Conservation (phyloP, 2,797 vertebrate species). For the Dermochelys coriacea region DNA sequence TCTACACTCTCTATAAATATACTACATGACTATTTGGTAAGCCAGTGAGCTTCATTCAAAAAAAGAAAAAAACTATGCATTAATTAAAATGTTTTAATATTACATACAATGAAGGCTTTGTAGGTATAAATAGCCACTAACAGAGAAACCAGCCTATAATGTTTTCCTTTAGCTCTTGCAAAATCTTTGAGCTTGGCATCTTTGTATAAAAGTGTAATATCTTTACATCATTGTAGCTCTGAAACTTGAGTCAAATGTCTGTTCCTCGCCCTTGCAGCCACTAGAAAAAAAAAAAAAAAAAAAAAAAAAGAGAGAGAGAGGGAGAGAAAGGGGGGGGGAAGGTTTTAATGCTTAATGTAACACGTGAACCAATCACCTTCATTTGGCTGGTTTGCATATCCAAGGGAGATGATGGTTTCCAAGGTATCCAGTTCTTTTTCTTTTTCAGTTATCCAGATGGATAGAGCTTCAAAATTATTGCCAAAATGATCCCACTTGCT, state of each 20-base stretch:
- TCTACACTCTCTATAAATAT: conserved; percentile 12
- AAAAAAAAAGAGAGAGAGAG: background rate
- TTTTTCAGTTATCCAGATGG: conserved; percentile 92
- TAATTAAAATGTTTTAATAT: conserved; percentile 68
- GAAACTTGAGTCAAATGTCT: background rate
- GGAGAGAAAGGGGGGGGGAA: background rate
- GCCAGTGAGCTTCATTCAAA: conserved; percentile 43
- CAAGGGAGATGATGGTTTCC: conserved; percentile 85
- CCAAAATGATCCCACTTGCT: conserved; percentile 93
- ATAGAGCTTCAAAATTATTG: conserved; percentile 90
- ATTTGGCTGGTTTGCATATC: conserved; percentile 89
- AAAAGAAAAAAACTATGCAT: conserved; percentile 60
- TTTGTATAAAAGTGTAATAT: background rate
- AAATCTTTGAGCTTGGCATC: conserved; percentile 51
- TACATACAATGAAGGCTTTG: conserved; percentile 39
- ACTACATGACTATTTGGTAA: conserved; percentile 1
- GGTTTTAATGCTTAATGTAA: conserved; percentile 70
- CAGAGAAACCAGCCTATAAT: conserved; percentile 32
- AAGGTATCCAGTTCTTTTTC: conserved; percentile 89
- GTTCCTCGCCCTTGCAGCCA: conserved; percentile 20
- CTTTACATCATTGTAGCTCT: background rate
- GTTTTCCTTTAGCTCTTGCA: conserved; percentile 19
- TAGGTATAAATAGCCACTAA: conserved; percentile 42
- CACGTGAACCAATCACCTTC: conserved; percentile 87
- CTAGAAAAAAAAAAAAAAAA: background rate